These are phyloP conservation scores for Drosophila peninsularis DNA, from an alignment of 2,888 invertebrate species.

Conservation along the genomic window DNA sequence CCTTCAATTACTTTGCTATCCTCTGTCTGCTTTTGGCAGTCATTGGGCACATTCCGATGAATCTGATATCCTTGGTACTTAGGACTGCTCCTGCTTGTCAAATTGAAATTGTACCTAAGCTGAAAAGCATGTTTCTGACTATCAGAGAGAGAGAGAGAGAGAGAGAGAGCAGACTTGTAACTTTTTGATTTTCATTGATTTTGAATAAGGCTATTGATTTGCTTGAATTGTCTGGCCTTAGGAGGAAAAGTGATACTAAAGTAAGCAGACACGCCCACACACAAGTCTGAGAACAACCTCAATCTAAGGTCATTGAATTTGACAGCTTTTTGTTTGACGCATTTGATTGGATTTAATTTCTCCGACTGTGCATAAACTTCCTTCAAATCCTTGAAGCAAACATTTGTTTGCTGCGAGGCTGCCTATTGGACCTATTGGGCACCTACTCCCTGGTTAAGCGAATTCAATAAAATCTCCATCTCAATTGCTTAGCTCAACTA, in stretches of 20 bases:
- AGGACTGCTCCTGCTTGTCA: slow-evolving; percentile 5
- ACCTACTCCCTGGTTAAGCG: neutral
- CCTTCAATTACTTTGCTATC: slow-evolving; percentile 46
- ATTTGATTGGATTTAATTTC: neutral
- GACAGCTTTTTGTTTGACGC: slow-evolving; percentile 2
- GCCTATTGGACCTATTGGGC: too few relatives aligned
- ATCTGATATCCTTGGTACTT: slow-evolving; percentile 13
- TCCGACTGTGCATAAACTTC: neutral
- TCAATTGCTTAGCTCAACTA: neutral
- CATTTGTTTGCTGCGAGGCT: too few relatives aligned
- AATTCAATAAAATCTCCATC: neutral
- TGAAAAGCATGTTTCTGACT: slow-evolving; percentile 34
- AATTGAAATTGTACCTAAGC: slow-evolving; percentile 28
- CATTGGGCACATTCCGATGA: slow-evolving; percentile 34
- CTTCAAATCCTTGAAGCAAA: neutral
- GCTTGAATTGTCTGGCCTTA: slow-evolving; percentile 27
- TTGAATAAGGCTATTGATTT: slow-evolving; percentile 39
- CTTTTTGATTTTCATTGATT: slow-evolving; percentile 28
- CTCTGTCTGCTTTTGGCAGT: slow-evolving; percentile 63
- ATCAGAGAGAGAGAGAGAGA: neutral
- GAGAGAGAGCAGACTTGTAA: slow-evolving; percentile 1
- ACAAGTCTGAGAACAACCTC: neutral
- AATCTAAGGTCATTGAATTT: slow-evolving; percentile 30
- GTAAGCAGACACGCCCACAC: slow-evolving; percentile 25
- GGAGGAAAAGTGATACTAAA: slow-evolving; percentile 27